These are phyloP conservation scores for Euschistus heros DNA, from an alignment of 1,140 invertebrate genomes.

Conservation along the genomic window DNA sequence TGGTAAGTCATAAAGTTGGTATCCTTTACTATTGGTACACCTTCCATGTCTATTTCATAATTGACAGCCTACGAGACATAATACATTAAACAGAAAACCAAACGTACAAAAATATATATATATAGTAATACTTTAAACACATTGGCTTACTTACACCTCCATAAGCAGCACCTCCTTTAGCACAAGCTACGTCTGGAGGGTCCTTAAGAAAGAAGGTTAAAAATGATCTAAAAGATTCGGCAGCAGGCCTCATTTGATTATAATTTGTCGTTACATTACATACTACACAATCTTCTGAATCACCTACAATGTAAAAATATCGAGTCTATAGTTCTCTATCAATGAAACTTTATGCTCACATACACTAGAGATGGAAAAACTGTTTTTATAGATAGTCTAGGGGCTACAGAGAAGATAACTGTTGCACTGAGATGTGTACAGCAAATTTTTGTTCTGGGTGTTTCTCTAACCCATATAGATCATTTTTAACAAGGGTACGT, in stretches of 20 bases:
- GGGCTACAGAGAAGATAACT: too few relatives aligned
- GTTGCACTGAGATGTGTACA: too few relatives aligned
- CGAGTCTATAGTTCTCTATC: too few relatives aligned
- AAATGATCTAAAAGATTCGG: slow-evolving; percentile 63
- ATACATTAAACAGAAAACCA: too few relatives aligned
- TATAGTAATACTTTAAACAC: not conserved
- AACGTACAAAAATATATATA: not conserved
- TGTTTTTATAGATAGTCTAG: too few relatives aligned
- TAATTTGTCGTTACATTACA: slow-evolving; percentile 43
- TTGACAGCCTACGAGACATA: slow-evolving; percentile 43
- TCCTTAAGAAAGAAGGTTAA: slow-evolving; percentile 81
- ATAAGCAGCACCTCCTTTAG: slow-evolving; percentile 81
- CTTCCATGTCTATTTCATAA: slow-evolving; percentile 35
- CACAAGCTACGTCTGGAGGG: slow-evolving; percentile 70
- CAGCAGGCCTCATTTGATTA: slow-evolving; percentile 43
- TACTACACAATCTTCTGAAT: slow-evolving; percentile 31
- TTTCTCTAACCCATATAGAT: too few relatives aligned
- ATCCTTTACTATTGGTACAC: slow-evolving; percentile 43
- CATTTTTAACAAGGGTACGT: too few relatives aligned
- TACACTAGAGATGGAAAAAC: too few relatives aligned
- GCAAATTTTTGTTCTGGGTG: too few relatives aligned
- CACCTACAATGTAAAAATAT: slow-evolving; percentile 27
- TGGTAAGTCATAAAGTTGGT: slow-evolving; percentile 95
- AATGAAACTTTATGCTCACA: too few relatives aligned
- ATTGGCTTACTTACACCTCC: slow-evolving; percentile 36